Conservation (phyloP, 2,888 invertebrate genomes). For the Strigamia crassipes region DNA sequence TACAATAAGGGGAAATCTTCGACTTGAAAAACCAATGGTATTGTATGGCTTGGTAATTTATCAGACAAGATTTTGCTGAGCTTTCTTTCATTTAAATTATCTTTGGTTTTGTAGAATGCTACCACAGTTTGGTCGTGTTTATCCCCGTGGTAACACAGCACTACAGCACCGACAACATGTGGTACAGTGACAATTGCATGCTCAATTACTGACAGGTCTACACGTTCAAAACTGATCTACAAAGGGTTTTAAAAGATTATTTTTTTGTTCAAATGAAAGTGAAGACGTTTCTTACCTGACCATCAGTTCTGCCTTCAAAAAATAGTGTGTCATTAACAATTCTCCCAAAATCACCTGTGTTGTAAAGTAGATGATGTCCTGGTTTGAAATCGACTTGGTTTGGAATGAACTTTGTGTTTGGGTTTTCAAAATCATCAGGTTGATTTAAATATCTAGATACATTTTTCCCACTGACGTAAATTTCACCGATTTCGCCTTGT, state of each 20-base stretch:
- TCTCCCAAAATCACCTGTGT: slow-evolving; percentile 82
- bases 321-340: slow-evolving; percentile 71
- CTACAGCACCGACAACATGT: slow-evolving; percentile 77
- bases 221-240: slow-evolving; percentile 76
- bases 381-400: slow-evolving; percentile 73
- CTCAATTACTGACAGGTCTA: slow-evolving; percentile 83
- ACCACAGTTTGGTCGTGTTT: slow-evolving; percentile 39
- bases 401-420: slow-evolving; percentile 65
- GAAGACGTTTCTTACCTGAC: slow-evolving; percentile 41
- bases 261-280: no score
- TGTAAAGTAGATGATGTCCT: slow-evolving; percentile 67
- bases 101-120: background rate
- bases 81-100: background rate
- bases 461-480: slow-evolving; percentile 80
- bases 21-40: slow-evolving; percentile 64
- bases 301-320: slow-evolving; percentile 68
- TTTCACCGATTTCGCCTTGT: slow-evolving; percentile 76
- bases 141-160: slow-evolving; percentile 67
- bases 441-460: slow-evolving; percentile 57
- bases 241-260: no score
- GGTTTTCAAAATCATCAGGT: background rate
- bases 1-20: slow-evolving; percentile 77
- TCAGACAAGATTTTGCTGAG: background rate
- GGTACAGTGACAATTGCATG: slow-evolving; percentile 69
- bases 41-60: slow-evolving; percentile 71